Evolutionary conservation across 2,888 invertebrate genomes (phyloP).

Genomic region (Nebria salina): DNA sequence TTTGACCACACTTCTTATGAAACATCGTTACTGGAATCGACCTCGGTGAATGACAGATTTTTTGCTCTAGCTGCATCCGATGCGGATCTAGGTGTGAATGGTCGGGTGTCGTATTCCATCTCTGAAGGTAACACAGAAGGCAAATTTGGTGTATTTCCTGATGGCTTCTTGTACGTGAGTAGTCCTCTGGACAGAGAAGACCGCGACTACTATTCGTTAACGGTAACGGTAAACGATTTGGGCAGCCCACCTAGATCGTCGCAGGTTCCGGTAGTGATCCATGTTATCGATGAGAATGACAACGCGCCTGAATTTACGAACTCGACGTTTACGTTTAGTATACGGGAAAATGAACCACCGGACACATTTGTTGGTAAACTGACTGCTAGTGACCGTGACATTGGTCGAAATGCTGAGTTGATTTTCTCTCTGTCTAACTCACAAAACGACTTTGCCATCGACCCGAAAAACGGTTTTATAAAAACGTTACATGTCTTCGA

Average conservation of each 20-base stretch:
- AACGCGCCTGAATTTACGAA: constrained; percentile 93
- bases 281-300: constrained; percentile 96
- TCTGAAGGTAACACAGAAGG: constrained; percentile 85
- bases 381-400: constrained; percentile 88
- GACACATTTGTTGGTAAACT: constrained; percentile 94
- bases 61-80: constrained; percentile 91
- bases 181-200: constrained; percentile 89
- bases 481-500: constrained; percentile 88
- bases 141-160: constrained; percentile 94
- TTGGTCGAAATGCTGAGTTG: constrained; percentile 90
- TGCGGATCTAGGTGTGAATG: constrained; percentile 84
- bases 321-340: constrained; percentile 87
- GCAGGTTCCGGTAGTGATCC: constrained; percentile 89
- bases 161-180: constrained; percentile 90
- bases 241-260: constrained; percentile 83
- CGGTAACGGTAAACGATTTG: constrained; percentile 84
- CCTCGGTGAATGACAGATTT: constrained; percentile 89
- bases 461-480: constrained; percentile 90
- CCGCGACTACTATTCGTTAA: constrained; percentile 89
- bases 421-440: constrained; percentile 80
- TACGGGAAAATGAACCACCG: constrained; percentile 87
- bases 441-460: constrained; percentile 86
- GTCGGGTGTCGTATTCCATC: constrained; percentile 82
- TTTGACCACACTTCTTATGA: constrained; percentile 94
- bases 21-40: constrained; percentile 89